Percentiles rank a stretch among this genome's conserved stretches.
phyloP scores from a whole-genome alignment of 2,888 invertebrate species.

The Cerceris ruficornis region DNA sequence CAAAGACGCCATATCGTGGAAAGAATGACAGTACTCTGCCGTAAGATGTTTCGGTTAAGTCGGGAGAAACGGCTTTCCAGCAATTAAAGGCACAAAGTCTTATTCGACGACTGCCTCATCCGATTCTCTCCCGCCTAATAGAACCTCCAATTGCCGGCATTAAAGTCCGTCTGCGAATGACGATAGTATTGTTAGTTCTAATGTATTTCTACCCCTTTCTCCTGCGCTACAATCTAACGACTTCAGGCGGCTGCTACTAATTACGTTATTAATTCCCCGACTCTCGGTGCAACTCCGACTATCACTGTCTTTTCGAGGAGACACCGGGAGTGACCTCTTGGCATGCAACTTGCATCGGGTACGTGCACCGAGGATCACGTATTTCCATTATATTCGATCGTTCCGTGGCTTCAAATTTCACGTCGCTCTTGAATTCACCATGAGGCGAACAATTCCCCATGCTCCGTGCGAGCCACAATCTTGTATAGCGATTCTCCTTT shows the following conservation, averaged over 20 bases:
- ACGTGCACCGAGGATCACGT: no score
- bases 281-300: not conserved
- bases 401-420: no score
- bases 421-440: no score
- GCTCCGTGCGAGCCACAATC: no score
- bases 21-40: no score
- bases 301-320: not conserved
- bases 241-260: conserved; percentile 22
- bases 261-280: conserved; percentile 25
- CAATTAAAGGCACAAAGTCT: not conserved
- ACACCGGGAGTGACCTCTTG: conserved; percentile 1
- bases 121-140: not conserved
- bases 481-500: no score
- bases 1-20: no score
- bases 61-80: not conserved
- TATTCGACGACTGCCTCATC: not conserved
- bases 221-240: not conserved
- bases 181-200: conserved; percentile 4
- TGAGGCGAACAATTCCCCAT: no score
- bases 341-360: not conserved
- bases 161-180: not conserved
- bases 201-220: not conserved
- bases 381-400: no score
- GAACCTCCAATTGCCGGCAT: not conserved
- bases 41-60: no score